Base-by-base conservation (phyloP, 2,888 invertebrate genomes). In the Cremastinae sp. region DNA sequence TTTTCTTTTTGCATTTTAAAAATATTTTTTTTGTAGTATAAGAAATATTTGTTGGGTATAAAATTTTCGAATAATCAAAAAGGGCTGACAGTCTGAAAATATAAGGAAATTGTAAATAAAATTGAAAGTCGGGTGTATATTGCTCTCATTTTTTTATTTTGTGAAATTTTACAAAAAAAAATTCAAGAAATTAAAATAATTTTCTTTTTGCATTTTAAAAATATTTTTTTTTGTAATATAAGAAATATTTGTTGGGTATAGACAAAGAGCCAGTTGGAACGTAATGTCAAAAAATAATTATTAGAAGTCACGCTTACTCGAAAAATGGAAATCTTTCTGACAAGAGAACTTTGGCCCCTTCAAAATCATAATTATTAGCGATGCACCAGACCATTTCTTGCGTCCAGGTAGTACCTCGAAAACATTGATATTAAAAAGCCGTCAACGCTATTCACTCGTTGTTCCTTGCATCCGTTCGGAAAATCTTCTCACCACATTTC, bases 301-400 rank as follows among this genome's bases (percentile, higher is more conserved):
- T n/a, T n/a, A n/a, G n/a, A n/a, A n/a, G n/a, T n/a, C n/a, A n/a
- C n/a, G n/a, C 92, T 92, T 89, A 93, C 94, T 94, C 94, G 75
- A 94, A 87, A 91, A 94, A 95, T 2, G 95, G 95, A 83, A 94
- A 95, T 83, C 95, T 89, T 73, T 91, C 90, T n/a, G 91, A 90
- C 0, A 93, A 87, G 4, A 91, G 90, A 20, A 90, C 90, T 85
- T 91, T 91, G 0, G 94, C 93, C 18, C 89, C 89, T 70, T 92
- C 90, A 76, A 92, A 93, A 86, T 95, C 91, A 56, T 94, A 86
- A 79, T 93, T 90, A 75, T 93, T 93, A 73, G 92, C 91, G 47
- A 95, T 90, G 73, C 94, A 90, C 93, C 94, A 95, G 0, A 94
- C 92, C 90, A 95, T 92, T 90, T 95, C 95, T 87, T 95, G 95